Percentiles rank a stretch among this genome's conserved stretches.
These are phyloP conservation scores for Porites rus DNA, from an alignment of 92 coral and sea anemone genomes.

Conservation along the genomic window DNA sequence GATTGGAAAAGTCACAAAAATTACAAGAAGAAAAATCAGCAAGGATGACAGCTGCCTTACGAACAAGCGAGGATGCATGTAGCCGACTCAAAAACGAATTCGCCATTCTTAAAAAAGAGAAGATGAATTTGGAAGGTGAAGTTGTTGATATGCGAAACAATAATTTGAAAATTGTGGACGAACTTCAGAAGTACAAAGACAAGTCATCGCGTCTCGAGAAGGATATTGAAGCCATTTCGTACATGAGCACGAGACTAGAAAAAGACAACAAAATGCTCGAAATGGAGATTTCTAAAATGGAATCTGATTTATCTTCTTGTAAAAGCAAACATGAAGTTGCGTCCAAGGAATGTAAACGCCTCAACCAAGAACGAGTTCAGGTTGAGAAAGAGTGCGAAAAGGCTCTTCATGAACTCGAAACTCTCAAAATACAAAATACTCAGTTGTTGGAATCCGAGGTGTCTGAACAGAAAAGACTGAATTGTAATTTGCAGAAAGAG, in stretches of 20 bases:
- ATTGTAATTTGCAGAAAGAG: constrained; percentile 67
- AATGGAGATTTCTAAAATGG: constrained; percentile 67
- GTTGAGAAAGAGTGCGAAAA: constrained; percentile 45
- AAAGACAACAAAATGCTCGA: constrained; percentile 65
- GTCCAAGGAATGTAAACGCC: constrained; percentile 23
- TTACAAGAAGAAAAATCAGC: constrained; percentile 53
- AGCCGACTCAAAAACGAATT: constrained; percentile 64
- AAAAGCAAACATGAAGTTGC: constrained; percentile 40
- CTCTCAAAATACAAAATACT: constrained; percentile 43
- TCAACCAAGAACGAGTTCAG: constrained; percentile 43
- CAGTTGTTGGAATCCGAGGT: constrained; percentile 48
- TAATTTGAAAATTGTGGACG: constrained; percentile 49
- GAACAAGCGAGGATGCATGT: constrained; percentile 60
- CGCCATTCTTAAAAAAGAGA: constrained; percentile 47
- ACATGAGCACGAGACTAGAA: constrained; percentile 72
- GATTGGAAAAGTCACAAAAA: constrained; percentile 65
- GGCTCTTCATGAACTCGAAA: constrained; percentile 42
- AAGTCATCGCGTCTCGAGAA: constrained; percentile 69
- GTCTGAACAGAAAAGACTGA: constrained; percentile 56
- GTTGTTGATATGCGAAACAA: constrained; percentile 40
- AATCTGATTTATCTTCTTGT: constrained; percentile 68
- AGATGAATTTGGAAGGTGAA: constrained; percentile 56
- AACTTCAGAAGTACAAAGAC: constrained; percentile 70
- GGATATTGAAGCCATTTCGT: constrained; percentile 66
- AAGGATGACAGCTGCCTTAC: constrained; percentile 58